Base-by-base conservation (phyloP, 2,888 invertebrate genomes). In the Acrobasis suavella region DNA sequence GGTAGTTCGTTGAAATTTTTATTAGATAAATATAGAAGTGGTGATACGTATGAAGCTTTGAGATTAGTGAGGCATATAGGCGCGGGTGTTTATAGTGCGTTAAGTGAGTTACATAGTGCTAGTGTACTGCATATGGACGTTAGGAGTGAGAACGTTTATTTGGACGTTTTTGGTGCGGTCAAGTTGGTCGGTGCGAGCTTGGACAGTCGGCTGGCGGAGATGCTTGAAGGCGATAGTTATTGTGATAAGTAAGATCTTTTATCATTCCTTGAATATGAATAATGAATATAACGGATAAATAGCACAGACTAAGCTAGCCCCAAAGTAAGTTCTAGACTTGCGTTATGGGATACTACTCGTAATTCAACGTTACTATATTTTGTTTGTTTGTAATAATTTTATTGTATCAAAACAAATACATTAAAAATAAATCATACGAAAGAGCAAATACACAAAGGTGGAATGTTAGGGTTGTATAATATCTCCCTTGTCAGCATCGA, bases 111-210 rank as follows among this genome's bases (percentile, higher is more conserved):
- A 63, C 98, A 98, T 80, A 93, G 95, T 72, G 96, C 95, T 67
- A 96, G 96, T 68, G 95, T 98, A 1, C 95, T 97, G 15, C 98
- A 98, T 81, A 95, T 96, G 75, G 96, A 97, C 83, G 87, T 98
- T n/a, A 89, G 95, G 65, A 95, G 95, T 72, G 94, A 95, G 17
- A 96, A 95, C 69, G 94, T 97, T 62, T 96, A 95, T 78, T 89
- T 97, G 80, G 96, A 96, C 73, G 93, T 94, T 58, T 85, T 85
- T 62, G 96, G 96, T 54, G 89, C 78, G 15, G 91, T 92, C 1
- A 86, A 94, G 77, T 72, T 97, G 63, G 93, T 95, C 3, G 96
- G 96, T 71, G 96, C 95, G 72, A 95, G 95, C 67, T 85, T 97
- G 65, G 95, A 96, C 75, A 94, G 94, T 72, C 91, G 95, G 82